A percentile compares a stretch with the other conserved stretches of the same genome.
These are phyloP conservation scores for Phrynosoma platyrhinos DNA, from an alignment of 2,113 vertebrate genomes.

Conservation along the genomic window DNA sequence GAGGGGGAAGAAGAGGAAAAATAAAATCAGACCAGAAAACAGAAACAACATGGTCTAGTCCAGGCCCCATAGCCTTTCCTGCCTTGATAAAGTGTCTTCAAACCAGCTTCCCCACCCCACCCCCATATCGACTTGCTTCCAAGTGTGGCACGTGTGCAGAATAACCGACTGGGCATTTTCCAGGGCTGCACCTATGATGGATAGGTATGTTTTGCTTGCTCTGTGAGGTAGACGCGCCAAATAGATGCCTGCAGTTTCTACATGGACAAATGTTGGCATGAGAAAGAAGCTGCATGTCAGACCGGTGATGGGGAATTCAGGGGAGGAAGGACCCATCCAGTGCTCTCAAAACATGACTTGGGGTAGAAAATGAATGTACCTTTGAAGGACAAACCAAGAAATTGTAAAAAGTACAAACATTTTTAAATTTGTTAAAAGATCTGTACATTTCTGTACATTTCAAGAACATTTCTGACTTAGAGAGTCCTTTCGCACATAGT, in stretches of 20 bases:
- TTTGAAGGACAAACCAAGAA: too few relatives aligned
- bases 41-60: neutral
- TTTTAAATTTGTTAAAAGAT: too few relatives aligned
- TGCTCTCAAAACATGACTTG: neutral
- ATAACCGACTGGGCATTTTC: neutral
- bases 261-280: neutral
- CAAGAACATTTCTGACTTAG: too few relatives aligned
- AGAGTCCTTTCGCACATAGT: neutral
- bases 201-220: neutral
- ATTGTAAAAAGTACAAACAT: too few relatives aligned
- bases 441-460: neutral
- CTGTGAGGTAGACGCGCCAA: neutral
- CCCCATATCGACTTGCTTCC: fast-evolving
- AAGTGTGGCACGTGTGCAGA: neutral
- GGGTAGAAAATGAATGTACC: neutral
- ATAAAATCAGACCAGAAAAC: too few relatives aligned
- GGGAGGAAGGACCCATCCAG: neutral
- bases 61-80: neutral
- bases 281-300: neutral
- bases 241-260: neutral
- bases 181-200: neutral
- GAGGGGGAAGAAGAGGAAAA: neutral
- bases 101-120: neutral
- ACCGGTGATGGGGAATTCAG: neutral
- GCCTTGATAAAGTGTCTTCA: slow-evolving; percentile 32